These are phyloP conservation scores for Protophormia terraenovae DNA, from an alignment of 2,888 invertebrate species.

Conservation along the genomic window DNA sequence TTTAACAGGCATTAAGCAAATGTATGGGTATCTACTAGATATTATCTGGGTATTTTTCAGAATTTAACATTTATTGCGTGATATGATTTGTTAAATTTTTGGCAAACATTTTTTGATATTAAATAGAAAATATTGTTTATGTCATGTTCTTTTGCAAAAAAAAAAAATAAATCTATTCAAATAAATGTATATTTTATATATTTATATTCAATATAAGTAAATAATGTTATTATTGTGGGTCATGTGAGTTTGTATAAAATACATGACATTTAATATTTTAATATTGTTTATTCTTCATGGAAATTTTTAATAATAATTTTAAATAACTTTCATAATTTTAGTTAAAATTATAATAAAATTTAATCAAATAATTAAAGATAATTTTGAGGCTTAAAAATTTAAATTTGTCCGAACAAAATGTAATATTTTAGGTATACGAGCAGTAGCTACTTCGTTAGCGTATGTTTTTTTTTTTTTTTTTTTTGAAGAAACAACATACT, in stretches of 20 bases:
- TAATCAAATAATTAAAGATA: too few relatives aligned
- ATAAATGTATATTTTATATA: neutral
- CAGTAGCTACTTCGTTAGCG: too few relatives aligned
- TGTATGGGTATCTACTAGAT: neutral
- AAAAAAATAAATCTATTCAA: neutral
- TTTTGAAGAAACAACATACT: too few relatives aligned
- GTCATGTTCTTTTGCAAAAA: neutral
- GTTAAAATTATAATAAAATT: too few relatives aligned
- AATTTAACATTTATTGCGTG: conserved; percentile 6
- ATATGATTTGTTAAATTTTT: conserved; percentile 19
- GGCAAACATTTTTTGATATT: neutral
- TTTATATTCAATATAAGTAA: neutral
- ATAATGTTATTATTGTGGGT: neutral
- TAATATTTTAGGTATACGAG: too few relatives aligned
- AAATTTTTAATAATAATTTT: too few relatives aligned
- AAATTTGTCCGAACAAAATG: too few relatives aligned
- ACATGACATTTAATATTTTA: neutral
- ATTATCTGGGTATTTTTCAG: neutral
- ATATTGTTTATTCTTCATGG: too few relatives aligned
- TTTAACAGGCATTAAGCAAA: neutral
- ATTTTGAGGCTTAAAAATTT: too few relatives aligned
- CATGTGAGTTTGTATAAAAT: neutral
- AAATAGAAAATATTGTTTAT: neutral
- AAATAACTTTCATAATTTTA: too few relatives aligned
- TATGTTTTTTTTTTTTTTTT: too few relatives aligned